Percentiles rank a stretch among this genome's conserved stretches.
Evolutionary conservation across 2,113 vertebrate species (phyloP).

Genomic region (Solea solea): DNA sequence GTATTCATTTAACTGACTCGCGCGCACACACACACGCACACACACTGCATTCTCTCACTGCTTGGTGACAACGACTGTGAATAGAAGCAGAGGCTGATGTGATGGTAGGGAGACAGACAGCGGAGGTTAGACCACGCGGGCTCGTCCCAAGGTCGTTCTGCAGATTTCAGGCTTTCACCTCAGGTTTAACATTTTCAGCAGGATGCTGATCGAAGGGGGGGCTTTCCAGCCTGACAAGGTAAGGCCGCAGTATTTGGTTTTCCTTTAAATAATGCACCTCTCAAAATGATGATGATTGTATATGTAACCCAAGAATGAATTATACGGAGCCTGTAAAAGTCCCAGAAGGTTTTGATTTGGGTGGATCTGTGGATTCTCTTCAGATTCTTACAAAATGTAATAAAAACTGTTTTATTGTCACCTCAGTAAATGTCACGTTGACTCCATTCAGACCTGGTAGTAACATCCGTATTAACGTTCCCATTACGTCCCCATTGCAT

Average conservation of each 20-base stretch:
- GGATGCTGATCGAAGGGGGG: constrained; percentile 67
- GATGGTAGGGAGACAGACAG: constrained; percentile 47
- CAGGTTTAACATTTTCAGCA: constrained; percentile 66
- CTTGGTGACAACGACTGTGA: constrained; percentile 67
- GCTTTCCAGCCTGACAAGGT: constrained; percentile 71
- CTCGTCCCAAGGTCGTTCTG: constrained; percentile 62
- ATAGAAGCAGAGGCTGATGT: constrained; percentile 63
- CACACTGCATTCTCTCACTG: constrained; percentile 20
- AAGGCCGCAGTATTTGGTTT: constrained; percentile 62
- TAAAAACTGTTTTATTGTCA: no score
- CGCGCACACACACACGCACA: background rate
- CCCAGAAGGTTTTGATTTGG: no score
- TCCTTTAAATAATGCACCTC: constrained; percentile 70
- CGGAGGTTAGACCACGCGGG: constrained; percentile 63
- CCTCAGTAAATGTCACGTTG: no score
- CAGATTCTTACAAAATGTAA: no score
- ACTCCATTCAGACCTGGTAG: no score
- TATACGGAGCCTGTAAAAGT: no score
- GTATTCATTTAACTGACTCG: constrained; percentile 64
- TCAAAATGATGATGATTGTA: constrained; percentile 51
- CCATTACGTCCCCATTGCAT: no score
- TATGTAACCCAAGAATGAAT: no score
- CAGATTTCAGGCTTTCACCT: constrained; percentile 65
- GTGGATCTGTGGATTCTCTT: no score
- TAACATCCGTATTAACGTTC: no score